A percentile compares a stretch with the other conserved stretches of the same genome.
These are phyloP conservation scores for Lepidostoma basale DNA, from an alignment of 1,140 invertebrate species.

Conservation along the genomic window DNA sequence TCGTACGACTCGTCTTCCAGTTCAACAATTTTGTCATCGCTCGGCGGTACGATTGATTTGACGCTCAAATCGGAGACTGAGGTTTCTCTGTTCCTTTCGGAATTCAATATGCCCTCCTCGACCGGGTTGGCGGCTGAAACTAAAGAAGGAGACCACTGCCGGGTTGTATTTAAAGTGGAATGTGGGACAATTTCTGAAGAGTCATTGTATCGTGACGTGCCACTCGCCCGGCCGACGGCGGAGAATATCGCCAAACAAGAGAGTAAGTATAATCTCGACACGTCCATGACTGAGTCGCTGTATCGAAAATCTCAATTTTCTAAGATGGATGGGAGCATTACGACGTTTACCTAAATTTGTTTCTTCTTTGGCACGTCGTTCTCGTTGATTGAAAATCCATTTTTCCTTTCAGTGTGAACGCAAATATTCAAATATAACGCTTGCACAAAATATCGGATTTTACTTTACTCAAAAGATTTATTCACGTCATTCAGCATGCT, in stretches of 20 bases:
- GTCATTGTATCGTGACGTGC: constrained; percentile 42
- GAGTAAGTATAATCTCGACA: constrained; percentile 31
- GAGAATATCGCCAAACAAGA: constrained; percentile 30
- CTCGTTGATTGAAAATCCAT: constrained; percentile 24
- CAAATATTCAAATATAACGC: no score
- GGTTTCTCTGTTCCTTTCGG: constrained; percentile 20
- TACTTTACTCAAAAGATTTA: no score
- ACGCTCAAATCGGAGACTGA: constrained; percentile 16
- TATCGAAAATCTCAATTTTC: background rate
- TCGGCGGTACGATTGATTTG: constrained; percentile 9
- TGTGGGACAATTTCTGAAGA: constrained; percentile 33
- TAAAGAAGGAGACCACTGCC: constrained; percentile 27
- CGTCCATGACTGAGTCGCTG: background rate
- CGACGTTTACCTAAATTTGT: constrained; percentile 29
- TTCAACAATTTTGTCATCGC: background rate
- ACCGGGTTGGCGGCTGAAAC: constrained; percentile 24
- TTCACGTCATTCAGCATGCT: no score
- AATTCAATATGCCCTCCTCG: constrained; percentile 27
- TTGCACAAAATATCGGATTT: no score
- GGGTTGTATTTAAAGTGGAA: constrained; percentile 27
- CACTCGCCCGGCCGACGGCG: constrained; percentile 13
- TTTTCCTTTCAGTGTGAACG: background rate
- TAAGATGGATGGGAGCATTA: background rate
- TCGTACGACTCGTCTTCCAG: constrained; percentile 33
- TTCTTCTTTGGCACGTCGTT: constrained; percentile 29